Conservation (phyloP, 2,113 vertebrate species). For the Willisornis vidua region DNA sequence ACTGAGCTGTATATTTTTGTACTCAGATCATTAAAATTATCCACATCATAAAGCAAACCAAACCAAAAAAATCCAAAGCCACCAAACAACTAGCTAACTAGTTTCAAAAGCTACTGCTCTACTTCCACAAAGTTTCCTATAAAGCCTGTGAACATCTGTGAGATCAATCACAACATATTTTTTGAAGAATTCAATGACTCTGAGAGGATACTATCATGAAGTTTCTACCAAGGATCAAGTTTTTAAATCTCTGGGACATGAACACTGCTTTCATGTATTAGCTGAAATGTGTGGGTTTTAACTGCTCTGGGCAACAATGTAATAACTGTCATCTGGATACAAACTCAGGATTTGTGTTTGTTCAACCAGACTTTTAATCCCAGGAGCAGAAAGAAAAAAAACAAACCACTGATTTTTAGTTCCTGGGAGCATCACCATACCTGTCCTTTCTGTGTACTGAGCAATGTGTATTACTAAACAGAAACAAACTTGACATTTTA, state of each 20-base stretch:
- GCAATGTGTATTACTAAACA: background rate
- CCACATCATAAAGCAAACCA: background rate
- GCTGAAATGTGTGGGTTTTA: background rate
- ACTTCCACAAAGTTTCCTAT: background rate
- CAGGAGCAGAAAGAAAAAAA: background rate
- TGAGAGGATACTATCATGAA: background rate
- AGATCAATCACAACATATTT: background rate
- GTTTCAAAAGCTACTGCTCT: background rate
- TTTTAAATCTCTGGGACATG: background rate
- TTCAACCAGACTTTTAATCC: background rate
- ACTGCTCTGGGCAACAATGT: fast-evolving
- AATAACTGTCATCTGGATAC: background rate
- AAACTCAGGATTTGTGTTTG: background rate
- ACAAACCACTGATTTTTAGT: background rate
- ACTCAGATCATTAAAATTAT: background rate
- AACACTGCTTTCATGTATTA: background rate
- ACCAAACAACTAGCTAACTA: too few species aligned
- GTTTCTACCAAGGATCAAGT: fast-evolving
- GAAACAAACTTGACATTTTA: background rate
- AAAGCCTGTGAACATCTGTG: background rate
- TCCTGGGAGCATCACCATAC: fast-evolving
- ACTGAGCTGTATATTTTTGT: background rate
- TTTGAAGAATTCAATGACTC: background rate
- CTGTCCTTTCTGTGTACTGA: background rate
- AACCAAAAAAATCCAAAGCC: background rate